Evolutionary conservation across 2,797 vertebrate genomes (phyloP).

Genomic region (Ptychadena robeensis): DNA sequence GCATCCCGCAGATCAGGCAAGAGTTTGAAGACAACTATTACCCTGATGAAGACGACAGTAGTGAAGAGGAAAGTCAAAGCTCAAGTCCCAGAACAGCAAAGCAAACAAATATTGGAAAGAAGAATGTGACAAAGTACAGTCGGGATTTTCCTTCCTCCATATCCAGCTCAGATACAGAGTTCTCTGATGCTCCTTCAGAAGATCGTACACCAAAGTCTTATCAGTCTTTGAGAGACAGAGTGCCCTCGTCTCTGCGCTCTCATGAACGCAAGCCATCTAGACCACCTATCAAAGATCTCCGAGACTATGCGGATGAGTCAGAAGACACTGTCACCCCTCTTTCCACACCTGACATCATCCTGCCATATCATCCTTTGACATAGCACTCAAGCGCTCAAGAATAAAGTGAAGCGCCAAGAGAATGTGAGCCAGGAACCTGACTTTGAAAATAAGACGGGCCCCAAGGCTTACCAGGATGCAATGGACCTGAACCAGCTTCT

Average conservation of each 20-base stretch:
- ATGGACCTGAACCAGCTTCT: conserved; percentile 81
- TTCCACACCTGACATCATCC: conserved; percentile 86
- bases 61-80: conserved; percentile 70
- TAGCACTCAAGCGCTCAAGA: conserved; percentile 70
- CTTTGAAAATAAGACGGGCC: conserved; percentile 69
- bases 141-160: conserved; percentile 69
- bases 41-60: conserved; percentile 78
- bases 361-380: conserved; percentile 80
- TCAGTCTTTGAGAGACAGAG: conserved; percentile 66
- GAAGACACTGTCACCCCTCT: conserved; percentile 87
- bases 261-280: conserved; percentile 68
- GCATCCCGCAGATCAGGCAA: conserved; percentile 70
- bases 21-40: conserved; percentile 74
- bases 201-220: conserved; percentile 68
- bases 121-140: conserved; percentile 70
- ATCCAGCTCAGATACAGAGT: conserved; percentile 74
- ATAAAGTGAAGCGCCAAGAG: conserved; percentile 76
- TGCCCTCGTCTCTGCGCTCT: conserved; percentile 62
- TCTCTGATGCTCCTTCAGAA: conserved; percentile 73
- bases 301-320: conserved; percentile 74
- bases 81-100: conserved; percentile 71
- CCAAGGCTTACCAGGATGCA: conserved; percentile 76
- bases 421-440: conserved; percentile 74
- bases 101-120: conserved; percentile 69
- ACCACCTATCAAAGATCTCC: conserved; percentile 63